Base-by-base conservation (phyloP, 92 coral and sea anemone genomes). In the Palythoa caribaeorum region DNA sequence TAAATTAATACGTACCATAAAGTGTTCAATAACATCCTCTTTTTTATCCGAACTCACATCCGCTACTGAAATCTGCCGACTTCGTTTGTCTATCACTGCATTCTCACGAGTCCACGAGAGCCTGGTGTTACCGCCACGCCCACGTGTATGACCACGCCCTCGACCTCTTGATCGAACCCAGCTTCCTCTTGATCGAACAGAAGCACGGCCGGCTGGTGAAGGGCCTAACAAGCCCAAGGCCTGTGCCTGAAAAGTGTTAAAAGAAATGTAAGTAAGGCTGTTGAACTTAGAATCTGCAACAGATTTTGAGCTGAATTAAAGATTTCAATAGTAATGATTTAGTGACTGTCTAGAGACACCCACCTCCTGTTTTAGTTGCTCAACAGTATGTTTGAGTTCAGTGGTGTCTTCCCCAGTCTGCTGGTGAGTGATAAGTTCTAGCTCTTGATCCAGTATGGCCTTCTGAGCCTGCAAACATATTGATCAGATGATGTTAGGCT, bases 351-450 rank as follows among this genome's bases (percentile, higher is more conserved):
- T 17, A 63, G 70, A n/a, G 39, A 77, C 66, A 74, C 80, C 39
- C 60, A 97, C 99, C 98, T 97, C 99, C 87, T 97, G 98, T 89
- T 97, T 97, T 36, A 97, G 93, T 92, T 97, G 98, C 78, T 97
- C 99, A 38, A 97, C 97, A 81, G 94, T 97, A 84, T 95, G 92
- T 87, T 88, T 95, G 53, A 97, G 92, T 79, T 97, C 98, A 39
- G 99, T 94, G 5, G 99, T 97, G 89, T 97, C 99, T 84, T 97
- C 99, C 48, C 99, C 99, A 36, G 93, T 95, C 87, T 95, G 95
- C 83, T 95, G 97, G 83, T 97, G 98, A 38, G 98, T 92, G 72
- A 95, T 95, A 77, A 97, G 93, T 63, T 95, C 98, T 36, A 97
- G 92, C 76, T 97, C 99, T 77, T 96, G 99, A 69, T 97, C 99